Evolutionary conservation across 2,888 invertebrate species (phyloP).

Genomic region (Euzophera pinguis): DNA sequence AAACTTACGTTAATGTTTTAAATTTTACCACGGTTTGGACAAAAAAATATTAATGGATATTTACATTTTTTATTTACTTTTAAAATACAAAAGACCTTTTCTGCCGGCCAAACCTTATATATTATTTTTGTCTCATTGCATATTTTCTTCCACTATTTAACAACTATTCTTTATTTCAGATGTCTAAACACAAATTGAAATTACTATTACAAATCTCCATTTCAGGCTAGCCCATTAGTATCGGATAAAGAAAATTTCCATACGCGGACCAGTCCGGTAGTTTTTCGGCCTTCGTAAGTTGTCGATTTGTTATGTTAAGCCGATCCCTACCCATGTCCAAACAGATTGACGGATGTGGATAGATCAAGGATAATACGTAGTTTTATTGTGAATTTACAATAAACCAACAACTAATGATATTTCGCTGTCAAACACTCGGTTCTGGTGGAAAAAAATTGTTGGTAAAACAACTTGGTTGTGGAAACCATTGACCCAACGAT

Average conservation of each 20-base stretch:
- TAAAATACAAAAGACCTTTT: too few species aligned
- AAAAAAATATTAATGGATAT: too few species aligned
- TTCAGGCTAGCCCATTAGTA: neutral
- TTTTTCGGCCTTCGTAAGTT: constrained; percentile 52
- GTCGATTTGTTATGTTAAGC: constrained; percentile 64
- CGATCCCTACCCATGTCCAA: constrained; percentile 16
- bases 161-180: neutral
- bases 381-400: constrained; percentile 7
- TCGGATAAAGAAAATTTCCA: constrained; percentile 25
- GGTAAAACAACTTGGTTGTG: too few species aligned
- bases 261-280: constrained; percentile 24
- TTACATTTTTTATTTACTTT: too few species aligned
- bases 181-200: neutral
- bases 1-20: too few species aligned
- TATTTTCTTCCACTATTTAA: too few species aligned
- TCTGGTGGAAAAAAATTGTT: too few species aligned
- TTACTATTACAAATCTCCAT: neutral
- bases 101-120: too few species aligned
- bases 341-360: constrained; percentile 12
- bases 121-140: too few species aligned
- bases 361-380: neutral
- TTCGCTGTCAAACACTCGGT: neutral
- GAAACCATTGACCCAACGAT: too few species aligned
- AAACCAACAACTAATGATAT: neutral
- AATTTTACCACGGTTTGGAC: too few species aligned